Conservation (phyloP, 2,888 invertebrate species). For the Xestia xanthographa region DNA sequence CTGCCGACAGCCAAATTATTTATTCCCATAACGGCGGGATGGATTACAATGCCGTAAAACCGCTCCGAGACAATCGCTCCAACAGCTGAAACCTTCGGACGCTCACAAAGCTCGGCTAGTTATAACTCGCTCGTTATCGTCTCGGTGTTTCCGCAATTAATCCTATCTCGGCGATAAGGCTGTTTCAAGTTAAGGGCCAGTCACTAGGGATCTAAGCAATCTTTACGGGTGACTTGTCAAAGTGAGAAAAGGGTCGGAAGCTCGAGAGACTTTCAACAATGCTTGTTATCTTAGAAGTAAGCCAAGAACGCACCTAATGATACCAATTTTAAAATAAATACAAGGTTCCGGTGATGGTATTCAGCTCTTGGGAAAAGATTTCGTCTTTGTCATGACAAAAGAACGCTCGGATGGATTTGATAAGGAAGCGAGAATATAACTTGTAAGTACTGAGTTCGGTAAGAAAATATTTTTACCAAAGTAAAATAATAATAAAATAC, state of each 20-base stretch:
- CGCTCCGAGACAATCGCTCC: slow-evolving; percentile 63
- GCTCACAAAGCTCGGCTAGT: slow-evolving; percentile 79
- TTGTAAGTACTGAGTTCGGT: slow-evolving; percentile 27
- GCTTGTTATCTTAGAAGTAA: slow-evolving; percentile 90
- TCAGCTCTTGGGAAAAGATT: slow-evolving; percentile 64
- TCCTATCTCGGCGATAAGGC: slow-evolving; percentile 88
- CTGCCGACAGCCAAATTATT: slow-evolving; percentile 61
- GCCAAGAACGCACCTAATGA: slow-evolving; percentile 87
- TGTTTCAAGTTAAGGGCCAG: slow-evolving; percentile 89
- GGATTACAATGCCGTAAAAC: slow-evolving; percentile 67
- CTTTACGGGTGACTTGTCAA: slow-evolving; percentile 90
- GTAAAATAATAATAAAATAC: slow-evolving; percentile 49
- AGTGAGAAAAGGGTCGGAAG: slow-evolving; percentile 89
- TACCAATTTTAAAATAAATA: slow-evolving; percentile 87
- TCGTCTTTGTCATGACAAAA: slow-evolving; percentile 62
- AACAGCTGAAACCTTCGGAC: slow-evolving; percentile 69
- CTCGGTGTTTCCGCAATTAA: slow-evolving; percentile 90
- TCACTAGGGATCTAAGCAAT: slow-evolving; percentile 89
- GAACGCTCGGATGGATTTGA: slow-evolving; percentile 56
- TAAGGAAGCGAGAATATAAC: slow-evolving; percentile 45
- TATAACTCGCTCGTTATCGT: slow-evolving; percentile 87
- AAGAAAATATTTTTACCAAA: slow-evolving; percentile 42
- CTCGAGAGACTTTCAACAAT: slow-evolving; percentile 90
- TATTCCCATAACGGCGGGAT: slow-evolving; percentile 51
- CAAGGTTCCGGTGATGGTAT: slow-evolving; percentile 68